phyloP scores from a whole-genome alignment of 2,113 vertebrate genomes.

The Labeo catla region DNA sequence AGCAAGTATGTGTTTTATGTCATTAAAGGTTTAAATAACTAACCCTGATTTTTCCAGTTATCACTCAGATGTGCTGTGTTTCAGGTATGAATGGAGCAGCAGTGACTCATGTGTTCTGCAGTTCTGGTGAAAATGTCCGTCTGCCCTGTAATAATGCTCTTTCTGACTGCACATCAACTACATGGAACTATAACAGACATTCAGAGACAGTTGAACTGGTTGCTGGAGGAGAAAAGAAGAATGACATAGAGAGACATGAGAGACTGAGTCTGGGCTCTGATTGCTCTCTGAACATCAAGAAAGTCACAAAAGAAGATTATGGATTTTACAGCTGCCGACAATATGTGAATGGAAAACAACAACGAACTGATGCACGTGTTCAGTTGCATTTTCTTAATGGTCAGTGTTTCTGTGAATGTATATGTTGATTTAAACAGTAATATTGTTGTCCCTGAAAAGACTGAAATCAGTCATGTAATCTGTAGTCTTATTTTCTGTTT shows the following conservation, averaged over 20 bases:
- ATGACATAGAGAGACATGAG: neutral
- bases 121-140: slow-evolving; percentile 7
- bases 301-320: too few species aligned
- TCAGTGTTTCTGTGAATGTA: neutral
- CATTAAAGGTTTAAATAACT: too few species aligned
- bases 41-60: too few species aligned
- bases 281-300: neutral
- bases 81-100: neutral
- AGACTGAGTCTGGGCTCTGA: slow-evolving; percentile 28
- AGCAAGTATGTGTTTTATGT: too few species aligned
- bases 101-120: neutral
- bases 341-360: too few species aligned
- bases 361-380: too few species aligned
- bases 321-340: too few species aligned
- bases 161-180: slow-evolving; percentile 28
- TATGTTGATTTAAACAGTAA: neutral
- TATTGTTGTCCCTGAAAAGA: neutral
- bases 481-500: neutral
- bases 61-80: neutral
- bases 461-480: neutral
- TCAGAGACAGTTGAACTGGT: neutral
- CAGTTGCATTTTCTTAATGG: too few species aligned
- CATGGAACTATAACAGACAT: neutral
- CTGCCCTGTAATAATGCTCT: slow-evolving; percentile 34
- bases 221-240: too few species aligned